These are phyloP conservation scores for Cheilosia vernalis DNA, from an alignment of 2,888 invertebrate genomes.

Conservation along the genomic window DNA sequence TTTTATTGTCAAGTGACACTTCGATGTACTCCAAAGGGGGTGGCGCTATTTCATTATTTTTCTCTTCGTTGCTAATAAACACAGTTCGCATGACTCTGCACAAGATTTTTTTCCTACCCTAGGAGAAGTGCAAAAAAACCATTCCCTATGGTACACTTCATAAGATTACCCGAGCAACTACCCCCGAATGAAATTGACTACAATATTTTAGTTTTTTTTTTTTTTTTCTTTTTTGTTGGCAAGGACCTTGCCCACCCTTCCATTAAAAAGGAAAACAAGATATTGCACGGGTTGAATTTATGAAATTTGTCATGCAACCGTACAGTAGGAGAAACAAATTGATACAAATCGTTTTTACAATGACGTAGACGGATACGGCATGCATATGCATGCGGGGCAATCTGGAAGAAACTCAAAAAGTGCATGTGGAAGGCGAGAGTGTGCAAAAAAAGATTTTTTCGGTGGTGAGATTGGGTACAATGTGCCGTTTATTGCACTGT, in stretches of 20 bases:
- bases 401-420: slow-evolving; percentile 26
- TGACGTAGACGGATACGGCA: neutral
- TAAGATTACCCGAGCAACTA: slow-evolving; percentile 30
- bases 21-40: slow-evolving; percentile 31
- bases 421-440: slow-evolving; percentile 18
- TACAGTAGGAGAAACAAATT: slow-evolving; percentile 49
- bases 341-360: slow-evolving; percentile 36
- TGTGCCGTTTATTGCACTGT: slow-evolving; percentile 11
- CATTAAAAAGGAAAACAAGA: slow-evolving; percentile 19
- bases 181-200: neutral
- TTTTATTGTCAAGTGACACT: slow-evolving; percentile 38
- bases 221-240: slow-evolving; percentile 21
- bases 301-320: slow-evolving; percentile 66
- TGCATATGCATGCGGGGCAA: neutral
- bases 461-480: neutral
- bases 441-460: slow-evolving; percentile 1
- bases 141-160: slow-evolving; percentile 60
- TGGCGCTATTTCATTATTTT: slow-evolving; percentile 13
- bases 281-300: slow-evolving; percentile 45
- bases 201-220: slow-evolving; percentile 11
- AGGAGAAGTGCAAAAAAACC: slow-evolving; percentile 9
- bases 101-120: slow-evolving; percentile 11
- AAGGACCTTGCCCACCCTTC: slow-evolving; percentile 23
- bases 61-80: slow-evolving; percentile 24
- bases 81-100: slow-evolving; percentile 39